Base-by-base conservation (phyloP, 2,797 vertebrate species). In the Tolypeutes matacus region DNA sequence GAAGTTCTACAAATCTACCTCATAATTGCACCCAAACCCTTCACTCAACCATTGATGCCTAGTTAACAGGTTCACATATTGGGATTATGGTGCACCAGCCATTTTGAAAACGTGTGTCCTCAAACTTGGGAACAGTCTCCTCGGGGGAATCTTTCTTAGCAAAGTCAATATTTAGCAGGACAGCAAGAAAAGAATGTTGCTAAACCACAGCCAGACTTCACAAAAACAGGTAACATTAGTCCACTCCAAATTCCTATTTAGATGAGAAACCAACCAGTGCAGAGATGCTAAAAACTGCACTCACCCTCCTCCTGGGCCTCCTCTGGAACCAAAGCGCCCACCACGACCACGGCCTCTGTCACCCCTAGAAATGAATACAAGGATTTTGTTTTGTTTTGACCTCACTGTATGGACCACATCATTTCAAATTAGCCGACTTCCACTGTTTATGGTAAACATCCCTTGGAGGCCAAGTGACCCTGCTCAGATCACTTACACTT, bases 281-380 rank as follows among this genome's bases (percentile, higher is more conserved):
- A 67, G 11, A 65, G 64, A 65, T 10, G 60, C 31, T 13, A 39
- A 70, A 11, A 83, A 7, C 11, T 2, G 58, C 53, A 98, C 98
- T 99, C 94, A 99, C 99, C 99, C 99, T 96, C 99, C 99, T 85
- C 99, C 99, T 23, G 99, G 98, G 62, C 99, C 99, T 93, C 99
- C 98, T 65, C 99, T 98, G 97, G 99, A 99, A 9, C 99, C 99
- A 94, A 99, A 99, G 89, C 99, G 99, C 98, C 99, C 99, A 62
- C 99, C 99, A 39, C 99, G 99, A 95, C 99, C 99, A 92, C 99
- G 98, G 97, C 99, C 99, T 98, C 99, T 98, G 96, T 99, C 99
- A 82, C 99, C 99, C 99, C 99, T 99, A 36, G 23, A 96, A 96
- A 91, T 2, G 46, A 36, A 75, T 0, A 31, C 39, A 60, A 20